A percentile compares a stretch with the other conserved stretches of the same genome.
phyloP scores from a whole-genome alignment of 2,888 invertebrate species.

The Gymnosoma rotundatum region DNA sequence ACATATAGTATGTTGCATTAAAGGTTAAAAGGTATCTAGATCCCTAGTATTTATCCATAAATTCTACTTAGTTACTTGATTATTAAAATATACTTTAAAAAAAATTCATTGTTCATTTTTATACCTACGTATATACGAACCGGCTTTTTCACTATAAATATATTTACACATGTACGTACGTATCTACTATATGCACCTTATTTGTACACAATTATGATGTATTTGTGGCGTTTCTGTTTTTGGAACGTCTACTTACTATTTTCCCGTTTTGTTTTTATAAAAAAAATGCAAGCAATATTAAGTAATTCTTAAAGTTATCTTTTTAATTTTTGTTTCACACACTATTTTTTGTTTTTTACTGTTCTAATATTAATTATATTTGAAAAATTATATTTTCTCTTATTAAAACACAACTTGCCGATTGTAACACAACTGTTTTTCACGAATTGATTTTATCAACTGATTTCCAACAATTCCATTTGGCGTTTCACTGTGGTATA shows the following conservation, averaged over 20 bases:
- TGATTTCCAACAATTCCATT: constrained; percentile 21
- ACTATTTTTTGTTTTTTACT: not conserved
- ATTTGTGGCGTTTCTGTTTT: not conserved
- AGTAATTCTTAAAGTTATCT: too few relatives aligned
- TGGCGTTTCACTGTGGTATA: not conserved
- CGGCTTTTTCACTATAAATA: constrained; percentile 53
- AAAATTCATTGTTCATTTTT: not conserved
- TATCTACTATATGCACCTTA: not conserved
- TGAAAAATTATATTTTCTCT: not conserved
- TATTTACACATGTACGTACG: constrained; percentile 15
- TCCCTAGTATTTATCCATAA: too few relatives aligned
- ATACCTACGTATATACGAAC: constrained; percentile 38
- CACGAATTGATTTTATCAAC: constrained; percentile 68
- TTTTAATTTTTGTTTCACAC: not conserved
- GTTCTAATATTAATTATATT: not conserved
- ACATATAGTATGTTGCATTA: not conserved
- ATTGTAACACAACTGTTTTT: constrained; percentile 54
- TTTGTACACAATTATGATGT: too few relatives aligned
- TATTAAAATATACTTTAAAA: not conserved
- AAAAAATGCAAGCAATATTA: too few relatives aligned
- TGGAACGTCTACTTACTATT: not conserved
- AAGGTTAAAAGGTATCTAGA: too few relatives aligned
- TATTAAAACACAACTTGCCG: not conserved
- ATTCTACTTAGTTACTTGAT: not conserved
- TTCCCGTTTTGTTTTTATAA: not conserved